Evolutionary conservation across 1,140 invertebrate genomes (phyloP), one percentile per base, ranked within the genome.

Genomic region (Teleopsis dalmanni): DNA sequence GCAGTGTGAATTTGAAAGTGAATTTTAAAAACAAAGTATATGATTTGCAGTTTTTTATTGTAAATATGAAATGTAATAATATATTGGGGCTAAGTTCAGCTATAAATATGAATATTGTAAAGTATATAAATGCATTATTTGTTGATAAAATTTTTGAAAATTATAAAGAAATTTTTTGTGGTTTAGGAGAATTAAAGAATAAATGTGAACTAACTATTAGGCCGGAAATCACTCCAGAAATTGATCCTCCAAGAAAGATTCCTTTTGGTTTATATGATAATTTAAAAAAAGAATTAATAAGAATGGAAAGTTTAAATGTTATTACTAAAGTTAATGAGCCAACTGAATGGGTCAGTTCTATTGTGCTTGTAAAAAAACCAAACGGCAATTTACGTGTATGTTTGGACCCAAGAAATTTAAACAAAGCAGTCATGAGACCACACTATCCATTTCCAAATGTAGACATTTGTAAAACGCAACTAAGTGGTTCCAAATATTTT

Each of bases 321-420:
- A 70, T 71, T 27, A 13, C 42, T 37, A 42, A 48, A 53, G 57
- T 61, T 14, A 47, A 44, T 18, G 52, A 62, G 48, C 66, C 69
- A 13, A 74, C 72, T 13, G 66, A 70, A 66, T n/a, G n/a, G n/a
- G n/a, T n/a, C n/a, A n/a, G n/a, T 58, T 56, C 56, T n/a, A 57
- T 73, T 25, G 69, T 73, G 25, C 49, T 71, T 7, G 63, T 70
- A 11, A 51, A 56, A 44, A 59, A 29, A n/a, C n/a, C n/a, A n/a
- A n/a, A n/a, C n/a, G n/a, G n/a, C n/a, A n/a, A n/a, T n/a, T 25
- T 74, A 22, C 37, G 72, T 36, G 37, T 74, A 44, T 76, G 72
- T 50, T 45, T 77, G 16, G 72, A 77, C 57, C 73, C 74, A 9
- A 58, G 57, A 52, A 59, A 71, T 45, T 56, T 76, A 51, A 77